Evolutionary conservation across 2,888 invertebrate genomes (phyloP), one percentile per base, ranked within the genome.

Genomic region (Unio pictorum): DNA sequence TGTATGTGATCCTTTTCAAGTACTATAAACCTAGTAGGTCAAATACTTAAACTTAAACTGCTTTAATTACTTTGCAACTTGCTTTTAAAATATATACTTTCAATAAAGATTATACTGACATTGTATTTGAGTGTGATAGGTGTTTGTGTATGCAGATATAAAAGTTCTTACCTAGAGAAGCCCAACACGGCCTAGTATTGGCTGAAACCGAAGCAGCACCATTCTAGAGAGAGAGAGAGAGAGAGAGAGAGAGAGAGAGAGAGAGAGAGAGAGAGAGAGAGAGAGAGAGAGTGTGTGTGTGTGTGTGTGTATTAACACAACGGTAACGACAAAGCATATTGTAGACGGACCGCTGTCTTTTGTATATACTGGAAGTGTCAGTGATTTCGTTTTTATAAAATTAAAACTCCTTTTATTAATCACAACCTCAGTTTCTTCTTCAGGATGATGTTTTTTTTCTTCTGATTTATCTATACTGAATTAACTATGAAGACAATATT

Each of bases 1-100:
- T 90, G 97, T 97, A 91, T 93, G 94, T 66, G 3, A 54, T 64
- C 23, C 54, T 64, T 17, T 28, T n/a, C 56, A 57, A 28, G n/a
- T 34, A 20, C 18, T 64, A 64, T 64, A n/a, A 64, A n/a, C 55
- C 45, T n/a, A 26, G 45, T 30, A 62, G 28, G 56, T 7, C 20
- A 34, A 63, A 57, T 56, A 57, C n/a, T 34, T 28, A 23, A 26
- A 57, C n/a, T 34, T 55, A 23, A 26, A 58, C 58, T 3, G n/a
- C 20, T n/a, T n/a, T 20, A n/a, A 23, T 58, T 26, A 58, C 58
- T 58, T n/a, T 23, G 45, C 45, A 45, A 4, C 45, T 45, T 45
- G 45, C 45, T 45, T 45, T 45, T 54, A 28, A 55, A n/a, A 55
- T 20, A 11, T 54, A 28, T 55, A n/a, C 17, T 34, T 55, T 28